These are phyloP conservation scores for Panthera tigris DNA, from an alignment of 2,113 vertebrate genomes.

Conservation along the genomic window DNA sequence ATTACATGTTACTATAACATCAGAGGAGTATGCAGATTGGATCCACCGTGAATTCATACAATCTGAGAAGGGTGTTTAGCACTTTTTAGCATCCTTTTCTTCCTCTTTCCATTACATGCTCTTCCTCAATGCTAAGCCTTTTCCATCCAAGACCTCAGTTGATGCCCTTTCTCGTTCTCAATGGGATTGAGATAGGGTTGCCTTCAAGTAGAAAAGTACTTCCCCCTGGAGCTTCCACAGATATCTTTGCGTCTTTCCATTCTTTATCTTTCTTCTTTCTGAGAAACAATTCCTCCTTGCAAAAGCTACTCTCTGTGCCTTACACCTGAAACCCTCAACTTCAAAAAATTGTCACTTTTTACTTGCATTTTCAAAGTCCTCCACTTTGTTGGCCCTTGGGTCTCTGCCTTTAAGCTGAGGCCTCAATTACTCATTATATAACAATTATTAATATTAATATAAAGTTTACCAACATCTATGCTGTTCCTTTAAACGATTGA, in stretches of 20 bases:
- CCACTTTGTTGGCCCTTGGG: background rate
- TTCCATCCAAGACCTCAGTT: background rate
- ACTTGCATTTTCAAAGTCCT: background rate
- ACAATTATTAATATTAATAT: background rate
- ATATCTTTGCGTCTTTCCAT: background rate
- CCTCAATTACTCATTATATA: background rate
- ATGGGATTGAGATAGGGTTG: too few species aligned
- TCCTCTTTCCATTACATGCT: background rate
- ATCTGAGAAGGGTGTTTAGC: background rate
- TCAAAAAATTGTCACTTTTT: background rate
- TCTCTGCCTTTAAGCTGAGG: background rate
- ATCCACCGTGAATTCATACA: background rate
- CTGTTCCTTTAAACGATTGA: background rate
- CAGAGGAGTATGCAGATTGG: background rate
- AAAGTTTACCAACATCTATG: background rate
- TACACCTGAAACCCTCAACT: background rate
- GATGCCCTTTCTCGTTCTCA: background rate
- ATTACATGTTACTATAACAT: background rate
- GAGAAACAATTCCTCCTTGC: background rate
- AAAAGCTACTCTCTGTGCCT: background rate
- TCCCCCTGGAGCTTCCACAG: background rate
- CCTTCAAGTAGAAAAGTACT: background rate
- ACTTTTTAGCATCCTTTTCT: background rate
- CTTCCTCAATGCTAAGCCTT: background rate
- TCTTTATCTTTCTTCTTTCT: background rate